A percentile compares a stretch with the other conserved stretches of the same genome.
These are phyloP conservation scores for Elephas maximus DNA, from an alignment of 2,113 vertebrate species.

Conservation along the genomic window DNA sequence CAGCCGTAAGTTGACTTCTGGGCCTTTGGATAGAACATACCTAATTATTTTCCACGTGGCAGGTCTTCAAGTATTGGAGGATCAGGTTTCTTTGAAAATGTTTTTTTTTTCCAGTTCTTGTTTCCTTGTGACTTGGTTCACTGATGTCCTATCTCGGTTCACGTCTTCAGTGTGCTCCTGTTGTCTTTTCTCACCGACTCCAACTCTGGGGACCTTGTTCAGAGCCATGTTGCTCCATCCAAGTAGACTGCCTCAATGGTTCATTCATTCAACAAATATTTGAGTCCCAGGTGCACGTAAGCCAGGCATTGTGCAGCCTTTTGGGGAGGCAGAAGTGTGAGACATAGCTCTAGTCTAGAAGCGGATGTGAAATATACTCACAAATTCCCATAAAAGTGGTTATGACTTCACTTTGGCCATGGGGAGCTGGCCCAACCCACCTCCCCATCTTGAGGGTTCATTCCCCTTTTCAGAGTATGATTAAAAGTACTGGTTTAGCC, in stretches of 20 bases:
- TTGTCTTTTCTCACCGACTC: not conserved
- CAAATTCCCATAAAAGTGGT: not conserved
- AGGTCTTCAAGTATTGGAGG: not conserved
- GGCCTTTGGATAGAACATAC: not conserved
- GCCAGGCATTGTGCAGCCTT: not conserved
- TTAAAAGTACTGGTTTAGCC: not conserved
- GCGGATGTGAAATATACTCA: not conserved
- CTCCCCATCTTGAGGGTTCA: not conserved
- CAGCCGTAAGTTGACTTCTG: not conserved
- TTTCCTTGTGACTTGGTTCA: not conserved
- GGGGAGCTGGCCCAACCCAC: not conserved
- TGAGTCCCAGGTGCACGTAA: not conserved
- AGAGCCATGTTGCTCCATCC: not conserved
- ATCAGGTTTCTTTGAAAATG: not conserved
- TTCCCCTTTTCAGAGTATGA: constrained; percentile 11
- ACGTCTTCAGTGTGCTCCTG: accelerated
- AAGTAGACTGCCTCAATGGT: not conserved
- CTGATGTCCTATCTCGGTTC: accelerated
- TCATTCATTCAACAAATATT: not conserved
- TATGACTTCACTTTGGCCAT: not conserved
- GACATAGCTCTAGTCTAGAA: not conserved
- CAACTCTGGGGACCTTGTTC: not conserved
- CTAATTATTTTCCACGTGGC: not conserved
- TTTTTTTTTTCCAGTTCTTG: not conserved
- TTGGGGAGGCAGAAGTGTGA: not conserved